Evolutionary conservation across 2,797 vertebrate species (phyloP).

Genomic region (Hypotaenidia philippensis): DNA sequence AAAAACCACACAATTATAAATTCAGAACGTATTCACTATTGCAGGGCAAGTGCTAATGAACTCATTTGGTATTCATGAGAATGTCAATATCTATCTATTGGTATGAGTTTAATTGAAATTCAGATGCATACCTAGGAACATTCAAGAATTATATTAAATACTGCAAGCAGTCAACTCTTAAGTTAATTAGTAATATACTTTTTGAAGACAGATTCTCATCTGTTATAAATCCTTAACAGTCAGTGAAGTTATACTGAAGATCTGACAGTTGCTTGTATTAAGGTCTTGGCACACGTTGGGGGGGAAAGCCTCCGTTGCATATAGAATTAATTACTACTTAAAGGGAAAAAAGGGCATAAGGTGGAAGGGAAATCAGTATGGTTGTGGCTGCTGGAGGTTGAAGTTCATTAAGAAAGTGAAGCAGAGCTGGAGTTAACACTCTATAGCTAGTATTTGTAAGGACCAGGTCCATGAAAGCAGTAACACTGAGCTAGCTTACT

Average conservation of each 20-base stretch:
- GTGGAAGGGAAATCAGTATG: not conserved
- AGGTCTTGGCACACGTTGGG: not conserved
- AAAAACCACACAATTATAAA: slow-evolving; percentile 2
- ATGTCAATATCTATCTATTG: slow-evolving; percentile 35
- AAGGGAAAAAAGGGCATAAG: not conserved
- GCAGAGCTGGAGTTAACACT: not conserved
- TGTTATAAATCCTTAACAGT: slow-evolving; percentile 27
- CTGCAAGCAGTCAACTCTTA: not conserved
- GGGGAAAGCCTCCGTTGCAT: not conserved
- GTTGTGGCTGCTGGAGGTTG: not conserved
- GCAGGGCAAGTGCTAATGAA: slow-evolving; percentile 7
- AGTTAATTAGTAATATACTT: slow-evolving; percentile 36
- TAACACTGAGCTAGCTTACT: not conserved
- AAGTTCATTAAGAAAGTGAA: not conserved
- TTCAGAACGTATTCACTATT: not conserved
- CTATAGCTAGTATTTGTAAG: not conserved
- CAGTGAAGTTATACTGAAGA: not conserved
- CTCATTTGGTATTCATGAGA: slow-evolving; percentile 48
- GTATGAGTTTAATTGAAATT: slow-evolving; percentile 42
- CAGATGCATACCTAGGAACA: not conserved
- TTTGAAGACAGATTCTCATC: slow-evolving; percentile 20
- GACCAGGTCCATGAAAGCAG: not conserved
- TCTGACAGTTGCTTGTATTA: not conserved
- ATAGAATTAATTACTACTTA: not conserved
- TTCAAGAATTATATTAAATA: slow-evolving; percentile 45